Evolutionary conservation across 2,113 vertebrate genomes (phyloP).

Genomic region (Lanius collurio): DNA sequence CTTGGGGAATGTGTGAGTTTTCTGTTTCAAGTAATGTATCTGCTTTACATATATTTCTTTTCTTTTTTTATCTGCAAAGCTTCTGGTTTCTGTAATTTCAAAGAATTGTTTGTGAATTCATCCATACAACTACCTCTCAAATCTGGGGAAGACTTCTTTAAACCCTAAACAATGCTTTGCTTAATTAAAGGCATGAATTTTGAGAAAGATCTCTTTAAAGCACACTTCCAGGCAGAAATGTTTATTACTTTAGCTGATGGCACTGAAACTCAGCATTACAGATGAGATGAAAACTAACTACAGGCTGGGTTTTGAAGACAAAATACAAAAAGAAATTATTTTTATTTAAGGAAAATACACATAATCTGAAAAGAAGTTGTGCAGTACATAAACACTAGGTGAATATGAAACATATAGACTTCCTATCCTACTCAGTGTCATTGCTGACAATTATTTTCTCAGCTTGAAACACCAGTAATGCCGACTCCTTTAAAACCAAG

Average conservation of each 20-base stretch:
- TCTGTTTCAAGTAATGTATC: not conserved
- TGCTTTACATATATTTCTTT: conserved; percentile 2
- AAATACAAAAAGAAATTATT: not conserved
- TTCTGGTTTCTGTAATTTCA: not conserved
- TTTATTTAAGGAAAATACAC: not conserved
- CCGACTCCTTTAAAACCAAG: not conserved
- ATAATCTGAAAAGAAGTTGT: not conserved
- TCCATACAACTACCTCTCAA: not conserved
- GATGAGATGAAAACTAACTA: not conserved
- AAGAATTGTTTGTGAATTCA: conserved; percentile 1
- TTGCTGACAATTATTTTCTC: conserved; percentile 7
- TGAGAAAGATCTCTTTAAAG: conserved; percentile 9
- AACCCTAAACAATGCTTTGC: not conserved
- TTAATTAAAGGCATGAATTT: conserved; percentile 31
- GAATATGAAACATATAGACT: not conserved
- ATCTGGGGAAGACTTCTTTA: conserved; percentile 10
- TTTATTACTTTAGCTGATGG: conserved; percentile 29
- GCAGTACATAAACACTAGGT: not conserved
- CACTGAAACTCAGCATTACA: conserved; percentile 31
- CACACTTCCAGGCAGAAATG: not conserved
- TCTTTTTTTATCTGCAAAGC: not conserved
- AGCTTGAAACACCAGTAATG: not conserved
- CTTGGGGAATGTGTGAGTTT: not conserved
- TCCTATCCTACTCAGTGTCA: not conserved
- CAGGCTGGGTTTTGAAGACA: not conserved